phyloP scores from a whole-genome alignment of 2,113 vertebrate species.

The Crypturellus undulatus region DNA sequence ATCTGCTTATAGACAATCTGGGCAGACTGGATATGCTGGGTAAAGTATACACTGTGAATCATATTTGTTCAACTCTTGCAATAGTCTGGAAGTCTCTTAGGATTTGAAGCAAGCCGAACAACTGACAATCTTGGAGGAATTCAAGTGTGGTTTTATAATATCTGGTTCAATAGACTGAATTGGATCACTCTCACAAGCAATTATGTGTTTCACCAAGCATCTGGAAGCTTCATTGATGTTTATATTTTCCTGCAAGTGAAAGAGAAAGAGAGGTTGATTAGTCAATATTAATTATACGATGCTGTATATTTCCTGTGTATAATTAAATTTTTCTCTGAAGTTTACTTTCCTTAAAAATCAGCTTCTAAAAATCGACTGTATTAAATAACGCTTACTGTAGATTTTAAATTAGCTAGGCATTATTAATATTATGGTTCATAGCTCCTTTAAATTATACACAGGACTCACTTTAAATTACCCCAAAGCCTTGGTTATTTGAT shows the following conservation, averaged over 20 bases:
- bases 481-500: not conserved
- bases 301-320: not conserved
- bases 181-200: conserved; percentile 91
- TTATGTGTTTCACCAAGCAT: conserved; percentile 96
- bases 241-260: conserved; percentile 88
- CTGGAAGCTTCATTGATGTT: conserved; percentile 94
- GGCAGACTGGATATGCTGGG: not conserved
- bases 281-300: conserved; percentile 12
- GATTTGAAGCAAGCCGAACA: conserved; percentile 91
- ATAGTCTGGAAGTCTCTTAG: conserved; percentile 67
- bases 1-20: conserved; percentile 18
- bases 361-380: not conserved
- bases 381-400: not conserved
- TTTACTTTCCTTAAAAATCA: conserved; percentile 1
- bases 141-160: conserved; percentile 88
- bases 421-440: not conserved
- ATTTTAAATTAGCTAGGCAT: not conserved
- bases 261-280: conserved; percentile 9
- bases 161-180: conserved; percentile 85
- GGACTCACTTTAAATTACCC: not conserved
- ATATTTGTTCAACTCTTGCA: conserved; percentile 28
- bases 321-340: conserved; percentile 17
- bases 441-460: not conserved
- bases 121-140: conserved; percentile 78
- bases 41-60: conserved; percentile 18